Evolutionary conservation across 2,797 vertebrate genomes (phyloP), one percentile per base, ranked within the genome.

Genomic region (Myiotriccus ornatus): DNA sequence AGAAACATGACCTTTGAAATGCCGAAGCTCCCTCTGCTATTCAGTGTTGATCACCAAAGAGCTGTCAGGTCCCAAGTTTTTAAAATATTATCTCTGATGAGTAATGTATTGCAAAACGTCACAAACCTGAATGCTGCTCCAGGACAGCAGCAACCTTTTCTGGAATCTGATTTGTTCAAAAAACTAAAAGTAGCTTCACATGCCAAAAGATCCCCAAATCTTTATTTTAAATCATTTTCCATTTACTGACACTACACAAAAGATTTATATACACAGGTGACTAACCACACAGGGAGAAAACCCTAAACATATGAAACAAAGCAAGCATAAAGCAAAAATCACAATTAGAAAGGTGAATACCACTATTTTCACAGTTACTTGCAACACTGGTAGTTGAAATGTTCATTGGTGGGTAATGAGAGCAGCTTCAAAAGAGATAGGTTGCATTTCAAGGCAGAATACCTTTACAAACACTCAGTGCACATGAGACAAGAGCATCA

Each of bases 1-100:
- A 78, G 84, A 85, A 87, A 64, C 62, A 52, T 7, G 57, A 87
- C 73, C 87, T 91, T 69, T 92, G 93, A 95, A 95, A 93, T 87
- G 79, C 75, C 59, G 80, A 62, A 87, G 79, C 55, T 89, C 46
- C 57, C 39, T 75, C 80, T 63, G 35, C 69, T 41, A 71, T 55
- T 4, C 1, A 85, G 14, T 59, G 87, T 43, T 91, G 68, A 89
- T 75, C 65, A 83, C 15, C 13, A 6, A 80, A 83, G 65, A 71
- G 50, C 69, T 81, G 79, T 53, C 73, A 83, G 49, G 24, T 75
- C 43, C 17, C 35, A 65, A 28, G 32, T 84, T 91, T 83, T 53
- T 27, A n/a, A 75, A 94, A 55, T 20, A 91, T 59, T 85, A 91
- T 84, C 69, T 60, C 62, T 81, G 89, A 62, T 87, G 83, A 93